phyloP scores from a whole-genome alignment of 2,797 vertebrate genomes.

The Paguma larvata region DNA sequence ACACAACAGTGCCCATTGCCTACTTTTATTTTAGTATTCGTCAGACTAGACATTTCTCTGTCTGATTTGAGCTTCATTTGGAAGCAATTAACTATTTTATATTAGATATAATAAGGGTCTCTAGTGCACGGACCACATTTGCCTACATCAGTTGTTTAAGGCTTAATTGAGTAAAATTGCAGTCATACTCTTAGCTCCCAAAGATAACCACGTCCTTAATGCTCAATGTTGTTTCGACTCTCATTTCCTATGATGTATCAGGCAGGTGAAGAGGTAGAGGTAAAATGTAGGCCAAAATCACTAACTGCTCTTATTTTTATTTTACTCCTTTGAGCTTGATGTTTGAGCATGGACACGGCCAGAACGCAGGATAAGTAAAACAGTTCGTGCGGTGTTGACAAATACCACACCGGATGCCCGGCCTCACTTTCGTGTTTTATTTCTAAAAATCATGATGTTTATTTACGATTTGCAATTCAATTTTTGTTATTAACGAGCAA shows the following conservation, averaged over 20 bases:
- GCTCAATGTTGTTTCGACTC: neutral
- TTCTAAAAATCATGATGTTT: neutral
- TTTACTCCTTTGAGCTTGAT: neutral
- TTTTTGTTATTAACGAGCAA: neutral
- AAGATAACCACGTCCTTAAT: constrained; percentile 17
- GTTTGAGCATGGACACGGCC: neutral
- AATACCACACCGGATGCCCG: neutral
- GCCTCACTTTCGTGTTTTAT: neutral
- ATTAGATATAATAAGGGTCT: constrained; percentile 75
- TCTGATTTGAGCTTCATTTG: constrained; percentile 76
- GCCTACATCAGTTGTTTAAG: constrained; percentile 64
- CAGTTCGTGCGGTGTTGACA: neutral
- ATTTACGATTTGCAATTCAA: neutral
- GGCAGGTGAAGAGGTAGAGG: constrained; percentile 40
- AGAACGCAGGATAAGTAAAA: neutral
- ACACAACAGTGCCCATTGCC: constrained; percentile 28
- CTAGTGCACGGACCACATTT: constrained; percentile 48
- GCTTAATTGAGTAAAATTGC: constrained; percentile 74
- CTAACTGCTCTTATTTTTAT: constrained; percentile 38
- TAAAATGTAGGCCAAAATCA: neutral
- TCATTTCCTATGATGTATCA: constrained; percentile 25
- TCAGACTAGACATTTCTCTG: constrained; percentile 52
- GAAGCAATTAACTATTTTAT: constrained; percentile 77
- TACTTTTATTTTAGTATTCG: constrained; percentile 60
- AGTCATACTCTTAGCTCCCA: constrained; percentile 37